Conservation (phyloP, 2,113 vertebrate species). For the Pardalotus punctatus region DNA sequence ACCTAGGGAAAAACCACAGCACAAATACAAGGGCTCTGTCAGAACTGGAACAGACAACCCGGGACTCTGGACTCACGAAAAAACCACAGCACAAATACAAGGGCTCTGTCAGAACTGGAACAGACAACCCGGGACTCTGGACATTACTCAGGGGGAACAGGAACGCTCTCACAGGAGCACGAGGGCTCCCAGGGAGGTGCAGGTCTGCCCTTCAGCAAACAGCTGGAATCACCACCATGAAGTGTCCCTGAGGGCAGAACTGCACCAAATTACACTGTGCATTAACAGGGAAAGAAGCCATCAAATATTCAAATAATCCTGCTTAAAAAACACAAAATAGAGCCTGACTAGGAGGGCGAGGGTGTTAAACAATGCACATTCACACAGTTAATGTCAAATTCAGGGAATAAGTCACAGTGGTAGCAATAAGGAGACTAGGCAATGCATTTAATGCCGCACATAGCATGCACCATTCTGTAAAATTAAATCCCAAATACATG, state of each 20-base stretch:
- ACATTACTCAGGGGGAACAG: not conserved
- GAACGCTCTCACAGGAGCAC: not conserved
- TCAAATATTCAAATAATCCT: not conserved
- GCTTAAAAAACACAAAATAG: accelerated
- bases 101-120: no score
- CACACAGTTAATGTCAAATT: accelerated
- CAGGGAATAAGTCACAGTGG: not conserved
- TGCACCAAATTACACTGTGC: accelerated
- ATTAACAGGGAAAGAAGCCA: not conserved
- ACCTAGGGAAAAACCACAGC: slow-evolving; percentile 59
- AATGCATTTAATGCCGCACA: not conserved
- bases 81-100: not conserved
- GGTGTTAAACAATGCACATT: not conserved
- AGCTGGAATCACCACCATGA: not conserved
- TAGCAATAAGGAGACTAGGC: not conserved
- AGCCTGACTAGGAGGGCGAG: not conserved
- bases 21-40: not conserved
- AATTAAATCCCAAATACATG: not conserved
- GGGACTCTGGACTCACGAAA: not conserved
- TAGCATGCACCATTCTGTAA: not conserved
- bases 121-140: not conserved
- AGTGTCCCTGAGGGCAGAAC: not conserved
- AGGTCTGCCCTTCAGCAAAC: not conserved
- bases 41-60: not conserved
- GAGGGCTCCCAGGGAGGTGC: not conserved